A percentile compares a stretch with the other conserved stretches of the same genome.
Evolutionary conservation across 1,140 invertebrate genomes (phyloP).

Genomic region (Magallana angulata): DNA sequence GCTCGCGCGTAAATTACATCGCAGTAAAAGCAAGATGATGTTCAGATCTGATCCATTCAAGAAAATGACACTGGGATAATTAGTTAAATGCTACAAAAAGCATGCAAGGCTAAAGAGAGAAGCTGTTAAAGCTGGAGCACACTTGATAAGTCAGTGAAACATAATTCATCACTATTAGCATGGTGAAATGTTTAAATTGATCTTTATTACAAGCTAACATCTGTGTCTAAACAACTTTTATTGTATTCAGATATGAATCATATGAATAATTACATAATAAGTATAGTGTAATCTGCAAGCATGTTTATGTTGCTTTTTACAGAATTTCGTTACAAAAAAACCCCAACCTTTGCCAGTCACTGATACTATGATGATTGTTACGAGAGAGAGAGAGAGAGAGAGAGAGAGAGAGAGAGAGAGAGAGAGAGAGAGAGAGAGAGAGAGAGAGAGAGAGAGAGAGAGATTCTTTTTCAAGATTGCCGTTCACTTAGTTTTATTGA

Average conservation of each 20-base stretch:
- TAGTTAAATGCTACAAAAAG: slow-evolving; percentile 25
- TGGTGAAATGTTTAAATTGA: slow-evolving; percentile 32
- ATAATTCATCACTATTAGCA: background rate
- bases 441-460: too few relatives aligned
- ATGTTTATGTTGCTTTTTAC: too few relatives aligned
- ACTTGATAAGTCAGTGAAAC: slow-evolving; percentile 6
- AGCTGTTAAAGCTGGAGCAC: slow-evolving; percentile 1
- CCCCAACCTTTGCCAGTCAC: too few relatives aligned
- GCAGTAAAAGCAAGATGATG: slow-evolving; percentile 34
- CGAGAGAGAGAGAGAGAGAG: too few relatives aligned
- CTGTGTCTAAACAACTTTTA: background rate
- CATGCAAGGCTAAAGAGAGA: slow-evolving; percentile 3
- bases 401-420: too few relatives aligned
- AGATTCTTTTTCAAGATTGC: too few relatives aligned
- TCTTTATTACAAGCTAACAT: slow-evolving; percentile 25
- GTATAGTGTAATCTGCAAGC: too few relatives aligned
- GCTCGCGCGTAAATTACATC: slow-evolving; percentile 32
- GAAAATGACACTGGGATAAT: slow-evolving; percentile 20
- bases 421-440: too few relatives aligned
- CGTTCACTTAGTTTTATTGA: too few relatives aligned
- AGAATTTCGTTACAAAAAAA: too few relatives aligned
- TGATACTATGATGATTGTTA: too few relatives aligned
- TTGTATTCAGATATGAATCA: background rate
- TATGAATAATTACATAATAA: background rate
- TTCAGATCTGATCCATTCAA: slow-evolving; percentile 17